Evolutionary conservation across 2,113 vertebrate species (phyloP).

Genomic region (Pungitius pungitius): DNA sequence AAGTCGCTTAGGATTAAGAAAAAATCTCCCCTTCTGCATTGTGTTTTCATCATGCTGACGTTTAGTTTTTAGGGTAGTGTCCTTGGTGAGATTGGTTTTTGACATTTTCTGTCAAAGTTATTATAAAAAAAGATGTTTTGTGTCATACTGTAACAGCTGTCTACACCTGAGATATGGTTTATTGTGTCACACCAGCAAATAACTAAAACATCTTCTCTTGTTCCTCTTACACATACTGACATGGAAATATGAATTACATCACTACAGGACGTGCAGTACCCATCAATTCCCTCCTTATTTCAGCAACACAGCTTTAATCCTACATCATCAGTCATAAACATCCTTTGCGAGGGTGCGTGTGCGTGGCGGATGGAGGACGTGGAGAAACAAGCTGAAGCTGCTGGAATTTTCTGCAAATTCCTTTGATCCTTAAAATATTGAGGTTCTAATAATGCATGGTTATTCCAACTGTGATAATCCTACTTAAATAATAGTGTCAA

Average conservation of each 20-base stretch:
- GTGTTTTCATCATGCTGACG: neutral
- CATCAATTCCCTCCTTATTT: conserved; percentile 49
- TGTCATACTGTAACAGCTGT: neutral
- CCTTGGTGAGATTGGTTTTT: neutral
- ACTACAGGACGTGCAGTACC: conserved; percentile 30
- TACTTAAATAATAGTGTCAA: conserved; percentile 14
- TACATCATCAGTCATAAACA: conserved; percentile 18
- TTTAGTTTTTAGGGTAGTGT: neutral
- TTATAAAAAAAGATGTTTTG: conserved; percentile 9
- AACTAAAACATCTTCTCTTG: neutral
- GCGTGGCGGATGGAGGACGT: neutral
- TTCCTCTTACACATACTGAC: conserved; percentile 1
- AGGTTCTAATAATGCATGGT: conserved; percentile 23
- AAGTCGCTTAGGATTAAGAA: conserved; percentile 18
- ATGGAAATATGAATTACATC: conserved; percentile 11
- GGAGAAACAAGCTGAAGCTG: conserved; percentile 40
- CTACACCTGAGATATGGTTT: neutral
- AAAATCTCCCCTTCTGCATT: conserved; percentile 9
- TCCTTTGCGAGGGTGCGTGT: conserved; percentile 12
- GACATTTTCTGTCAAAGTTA: neutral
- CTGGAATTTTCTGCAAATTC: conserved; percentile 63
- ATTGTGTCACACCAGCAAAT: neutral
- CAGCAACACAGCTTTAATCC: conserved; percentile 29
- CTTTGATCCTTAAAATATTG: conserved; percentile 30
- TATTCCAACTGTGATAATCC: conserved; percentile 18